phyloP scores from a whole-genome alignment of 2,888 invertebrate species.

The Pseudoips prasinana region DNA sequence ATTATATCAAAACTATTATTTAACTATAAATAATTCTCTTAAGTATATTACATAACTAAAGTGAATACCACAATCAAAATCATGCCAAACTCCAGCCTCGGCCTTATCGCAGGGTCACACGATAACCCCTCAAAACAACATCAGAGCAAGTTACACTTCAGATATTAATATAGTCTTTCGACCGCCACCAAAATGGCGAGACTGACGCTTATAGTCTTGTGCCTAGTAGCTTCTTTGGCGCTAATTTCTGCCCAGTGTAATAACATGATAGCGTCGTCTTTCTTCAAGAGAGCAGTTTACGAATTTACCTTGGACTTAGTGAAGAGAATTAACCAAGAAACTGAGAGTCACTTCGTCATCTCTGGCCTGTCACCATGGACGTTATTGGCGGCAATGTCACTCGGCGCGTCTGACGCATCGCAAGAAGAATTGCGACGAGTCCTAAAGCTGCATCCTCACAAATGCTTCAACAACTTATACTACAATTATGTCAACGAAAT shows the following conservation, averaged over 20 bases:
- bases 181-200: slow-evolving; percentile 39
- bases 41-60: slow-evolving; percentile 22
- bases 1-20: no score
- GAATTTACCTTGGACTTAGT: slow-evolving; percentile 48
- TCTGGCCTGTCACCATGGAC: slow-evolving; percentile 65
- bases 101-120: slow-evolving; percentile 37
- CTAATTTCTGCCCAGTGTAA: slow-evolving; percentile 43
- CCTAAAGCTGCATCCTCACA: slow-evolving; percentile 45
- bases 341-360: slow-evolving; percentile 61
- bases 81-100: slow-evolving; percentile 24
- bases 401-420: slow-evolving; percentile 55
- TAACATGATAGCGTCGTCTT: slow-evolving; percentile 27
- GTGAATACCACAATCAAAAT: slow-evolving; percentile 24
- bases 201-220: slow-evolving; percentile 29
- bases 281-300: slow-evolving; percentile 45
- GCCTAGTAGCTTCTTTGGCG: slow-evolving; percentile 27
- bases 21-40: no score
- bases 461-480: slow-evolving; percentile 59
- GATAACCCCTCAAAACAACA: slow-evolving; percentile 35
- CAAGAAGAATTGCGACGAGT: slow-evolving; percentile 48
- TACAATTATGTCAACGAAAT: slow-evolving; percentile 45
- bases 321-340: slow-evolving; percentile 47
- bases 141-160: slow-evolving; percentile 25
- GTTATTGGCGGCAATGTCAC: slow-evolving; percentile 50
- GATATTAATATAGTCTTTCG: slow-evolving; percentile 21